Base-by-base conservation (phyloP, 23 tunicate species). In the Botrylloides violaceus region DNA sequence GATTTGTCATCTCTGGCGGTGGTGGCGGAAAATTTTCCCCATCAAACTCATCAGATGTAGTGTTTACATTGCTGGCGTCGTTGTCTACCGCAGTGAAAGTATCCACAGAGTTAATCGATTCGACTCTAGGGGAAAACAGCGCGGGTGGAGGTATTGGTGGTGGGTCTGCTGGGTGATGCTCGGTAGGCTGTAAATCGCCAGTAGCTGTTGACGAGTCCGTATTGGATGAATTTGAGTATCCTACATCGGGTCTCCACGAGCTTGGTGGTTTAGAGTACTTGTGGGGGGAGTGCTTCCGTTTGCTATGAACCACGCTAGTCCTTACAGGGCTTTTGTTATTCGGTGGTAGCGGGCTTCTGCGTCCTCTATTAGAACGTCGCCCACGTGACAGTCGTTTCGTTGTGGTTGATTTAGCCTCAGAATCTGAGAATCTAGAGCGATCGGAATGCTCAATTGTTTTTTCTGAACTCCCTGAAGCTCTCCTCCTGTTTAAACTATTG, bases 341-440 rank as follows among this genome's bases (percentile, higher is more conserved):
- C 37, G 74, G 74, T 15, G 74, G 74, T 12, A 56, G 37, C 19
- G 74, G 74, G 37, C 74, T 68, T 38, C 74, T 26, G 32, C 47
- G 36, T 39, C 74, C 74, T 68, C 37, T 68, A 12, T 23, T 12
- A 1, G 74, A 68, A 23, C 58, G 36, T 37, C 74, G 36, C 0
- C 74, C 74, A 35, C 74, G 24, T n/a, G 27, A 23, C 19, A 56
- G 24, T 19, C 74, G 43, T 68, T 43, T 68, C 15, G 15, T 15
- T 15, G 53, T 9, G 7, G 74, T 35, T 36, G 74, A 37, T 1
- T 9, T 36, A 43, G 29, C 22, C 25, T 37, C 35, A 3, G 70
- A 12, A 27, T 63, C 70, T 19, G 35, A 27, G 34, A 34, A 63
- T 9, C 35, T 27, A 4, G 26, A 19, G 3, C 62, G 62, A 23